phyloP scores from a whole-genome alignment of 2,113 vertebrate species.

The Triplophysa siluroides region DNA sequence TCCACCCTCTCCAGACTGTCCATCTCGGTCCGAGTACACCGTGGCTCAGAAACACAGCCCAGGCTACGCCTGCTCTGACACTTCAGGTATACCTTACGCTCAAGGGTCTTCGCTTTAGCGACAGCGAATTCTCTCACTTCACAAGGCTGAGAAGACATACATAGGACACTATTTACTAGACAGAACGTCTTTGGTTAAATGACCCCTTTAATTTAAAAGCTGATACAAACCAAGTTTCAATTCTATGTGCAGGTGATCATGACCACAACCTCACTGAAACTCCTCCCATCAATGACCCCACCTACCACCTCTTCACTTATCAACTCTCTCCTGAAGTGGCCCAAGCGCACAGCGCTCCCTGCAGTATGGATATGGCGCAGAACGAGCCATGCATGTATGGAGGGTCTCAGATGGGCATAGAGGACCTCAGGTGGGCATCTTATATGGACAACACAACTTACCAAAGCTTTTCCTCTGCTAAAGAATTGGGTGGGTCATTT shows the following conservation, averaged over 20 bases:
- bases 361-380: conserved; percentile 24
- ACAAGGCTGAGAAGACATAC: too few species aligned
- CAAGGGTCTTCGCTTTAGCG: not conserved
- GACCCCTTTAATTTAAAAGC: not conserved
- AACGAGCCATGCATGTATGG: conserved; percentile 45
- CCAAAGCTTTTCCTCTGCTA: conserved; percentile 27
- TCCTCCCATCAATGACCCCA: not conserved
- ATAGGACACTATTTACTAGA: too few species aligned
- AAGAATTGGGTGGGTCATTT: conserved; percentile 37
- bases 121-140: too few species aligned
- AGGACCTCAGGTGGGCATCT: conserved; percentile 43
- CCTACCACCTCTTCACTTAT: conserved; percentile 14
- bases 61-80: conserved; percentile 20
- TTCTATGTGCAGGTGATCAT: conserved; percentile 30
- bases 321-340: conserved; percentile 9
- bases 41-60: conserved; percentile 19
- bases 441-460: conserved; percentile 37
- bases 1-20: conserved; percentile 3
- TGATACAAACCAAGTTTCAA: not conserved
- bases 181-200: not conserved
- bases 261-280: conserved; percentile 19
- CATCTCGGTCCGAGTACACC: not conserved
- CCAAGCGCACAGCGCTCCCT: conserved; percentile 4
- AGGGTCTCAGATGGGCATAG: conserved; percentile 25
- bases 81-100: conserved; percentile 24